Base-by-base conservation (phyloP, 1,140 invertebrate genomes). In the Pseudachorutes palmiensis region DNA sequence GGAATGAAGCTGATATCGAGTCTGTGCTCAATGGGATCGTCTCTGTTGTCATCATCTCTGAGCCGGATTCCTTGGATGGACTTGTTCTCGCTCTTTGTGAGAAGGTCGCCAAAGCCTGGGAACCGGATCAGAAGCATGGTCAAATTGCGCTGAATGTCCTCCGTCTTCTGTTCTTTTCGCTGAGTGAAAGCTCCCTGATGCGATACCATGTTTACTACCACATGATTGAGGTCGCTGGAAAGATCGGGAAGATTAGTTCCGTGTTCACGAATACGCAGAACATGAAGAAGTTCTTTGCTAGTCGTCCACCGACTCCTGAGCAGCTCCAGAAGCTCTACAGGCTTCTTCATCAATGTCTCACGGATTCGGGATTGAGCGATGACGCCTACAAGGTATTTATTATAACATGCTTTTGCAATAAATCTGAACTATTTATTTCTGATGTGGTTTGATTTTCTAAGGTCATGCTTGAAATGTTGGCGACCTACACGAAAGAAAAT, bases 401-500 rank as follows among this genome's bases (percentile, higher is more conserved):
- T 73, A 64, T 70, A 9, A 76, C 73, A 5, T 71, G 57, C 71
- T 67, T 69, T 80, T 81, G 29, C 77, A 91, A 92, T 80, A 92
- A 96, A 77, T 82, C 90, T 75, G 92, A 93, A 30, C 88, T 92
- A 29, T 55, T 16, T 55, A 24, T 26, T 55, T 5, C 12, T 5
- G 12, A 55, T 55, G 24, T 32, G 33, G 9, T 31, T 9, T 32
- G 30, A 12, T 29, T 5, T 61, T 61, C 31, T 5, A 9, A 61
- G 59, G 92, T 97, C 0, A 97, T 98, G 94, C 89, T 97, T 68
- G 94, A 97, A 79, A 81, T 98, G 2, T 78, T 98, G 33, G 90
- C 92, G 16, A 97, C 94, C 0, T 98, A 97, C 76, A 97, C 94
- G 58, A 88, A 92, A 67, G 94, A 97, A 76, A 97, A 96, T 82